Evolutionary conservation across 1,140 invertebrate species (phyloP).

Genomic region (Teleopsis dalmanni): DNA sequence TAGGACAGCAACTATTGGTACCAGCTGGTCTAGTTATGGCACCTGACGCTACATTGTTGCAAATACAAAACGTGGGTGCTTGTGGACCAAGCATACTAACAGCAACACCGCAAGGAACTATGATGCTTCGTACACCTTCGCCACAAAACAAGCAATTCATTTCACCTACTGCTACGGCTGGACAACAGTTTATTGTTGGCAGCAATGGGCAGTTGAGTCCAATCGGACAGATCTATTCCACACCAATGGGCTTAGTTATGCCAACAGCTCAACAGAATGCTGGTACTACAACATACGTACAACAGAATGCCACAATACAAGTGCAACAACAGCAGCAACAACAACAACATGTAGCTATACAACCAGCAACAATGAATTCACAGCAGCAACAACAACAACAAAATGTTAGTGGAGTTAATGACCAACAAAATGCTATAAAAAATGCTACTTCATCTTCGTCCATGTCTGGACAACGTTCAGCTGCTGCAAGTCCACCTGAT

Average conservation of each 20-base stretch:
- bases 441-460: constrained; percentile 6
- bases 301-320: constrained; percentile 56
- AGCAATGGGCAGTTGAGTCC: constrained; percentile 70
- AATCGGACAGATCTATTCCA: constrained; percentile 60
- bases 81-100: constrained; percentile 27
- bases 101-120: constrained; percentile 47
- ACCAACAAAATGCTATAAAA: constrained; percentile 10
- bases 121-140: constrained; percentile 67
- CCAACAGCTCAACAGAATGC: constrained; percentile 44
- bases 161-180: constrained; percentile 62
- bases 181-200: constrained; percentile 56
- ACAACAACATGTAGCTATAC: constrained; percentile 21
- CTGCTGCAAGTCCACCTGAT: constrained; percentile 55
- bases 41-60: constrained; percentile 61
- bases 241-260: constrained; percentile 67
- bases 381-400: constrained; percentile 43
- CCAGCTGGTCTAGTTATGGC: constrained; percentile 71
- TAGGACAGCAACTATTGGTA: constrained; percentile 74
- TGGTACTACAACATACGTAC: constrained; percentile 50
- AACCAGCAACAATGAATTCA: constrained; percentile 42
- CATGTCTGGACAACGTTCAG: constrained; percentile 36
- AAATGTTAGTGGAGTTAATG: constrained; percentile 1
- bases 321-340: constrained; percentile 51
- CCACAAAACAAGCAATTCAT: constrained; percentile 68
- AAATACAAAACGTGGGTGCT: constrained; percentile 62